phyloP scores from a whole-genome alignment of 2,797 vertebrate species.

The Chromis chromis region DNA sequence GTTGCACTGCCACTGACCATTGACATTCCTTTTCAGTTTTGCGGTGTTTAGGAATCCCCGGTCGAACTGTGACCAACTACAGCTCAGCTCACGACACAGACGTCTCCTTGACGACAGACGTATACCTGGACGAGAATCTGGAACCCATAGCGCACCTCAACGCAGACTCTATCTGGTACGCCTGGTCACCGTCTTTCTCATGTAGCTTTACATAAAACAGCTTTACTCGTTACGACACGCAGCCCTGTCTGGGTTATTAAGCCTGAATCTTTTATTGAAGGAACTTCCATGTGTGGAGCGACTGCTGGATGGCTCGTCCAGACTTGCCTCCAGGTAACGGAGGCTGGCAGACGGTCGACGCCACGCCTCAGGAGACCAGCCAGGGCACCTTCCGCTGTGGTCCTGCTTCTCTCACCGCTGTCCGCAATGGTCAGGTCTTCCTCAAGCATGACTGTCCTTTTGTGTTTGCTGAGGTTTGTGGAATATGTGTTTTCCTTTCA shows the following conservation, averaged over 20 bases:
- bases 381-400: constrained; percentile 92
- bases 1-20: neutral
- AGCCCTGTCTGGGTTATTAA: neutral
- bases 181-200: neutral
- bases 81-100: constrained; percentile 94
- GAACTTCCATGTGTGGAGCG: constrained; percentile 98
- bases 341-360: constrained; percentile 92
- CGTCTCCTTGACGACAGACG: constrained; percentile 91
- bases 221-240: neutral
- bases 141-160: constrained; percentile 88
- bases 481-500: neutral
- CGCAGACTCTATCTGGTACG: constrained; percentile 85
- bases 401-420: constrained; percentile 88
- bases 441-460: constrained; percentile 88
- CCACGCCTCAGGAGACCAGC: constrained; percentile 94
- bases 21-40: constrained; percentile 80
- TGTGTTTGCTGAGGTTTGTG: constrained; percentile 86
- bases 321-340: constrained; percentile 89
- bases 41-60: constrained; percentile 91
- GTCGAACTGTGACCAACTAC: constrained; percentile 92
- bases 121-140: constrained; percentile 93
- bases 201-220: neutral
- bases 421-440: constrained; percentile 90
- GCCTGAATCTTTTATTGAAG: constrained; percentile 70
- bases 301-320: constrained; percentile 94